Percentiles rank a stretch among this genome's conserved stretches.
phyloP scores from a whole-genome alignment of 2,888 invertebrate genomes.

The Drosophila peninsularis region DNA sequence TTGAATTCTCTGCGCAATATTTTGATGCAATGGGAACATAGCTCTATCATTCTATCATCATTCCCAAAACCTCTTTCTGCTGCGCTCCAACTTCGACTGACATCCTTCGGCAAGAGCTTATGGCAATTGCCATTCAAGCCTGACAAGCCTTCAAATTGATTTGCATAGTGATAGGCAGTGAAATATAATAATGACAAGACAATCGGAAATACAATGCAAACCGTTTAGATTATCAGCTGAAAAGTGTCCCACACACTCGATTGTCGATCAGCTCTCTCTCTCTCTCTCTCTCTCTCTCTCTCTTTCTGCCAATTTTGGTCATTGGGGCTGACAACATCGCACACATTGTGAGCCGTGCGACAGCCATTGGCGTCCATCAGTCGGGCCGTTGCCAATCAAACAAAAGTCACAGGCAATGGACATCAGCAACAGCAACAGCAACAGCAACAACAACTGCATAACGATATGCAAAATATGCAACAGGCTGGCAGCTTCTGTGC shows the following conservation, averaged over 20 bases:
- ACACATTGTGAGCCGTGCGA: constrained; percentile 43
- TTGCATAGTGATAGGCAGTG: constrained; percentile 45
- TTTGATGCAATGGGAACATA: no score
- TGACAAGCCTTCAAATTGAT: constrained; percentile 22
- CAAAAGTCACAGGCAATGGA: constrained; percentile 21
- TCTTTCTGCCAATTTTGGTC: constrained; percentile 53
- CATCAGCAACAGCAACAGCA: constrained; percentile 3
- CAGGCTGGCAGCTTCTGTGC: constrained; percentile 54
- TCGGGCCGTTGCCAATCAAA: constrained; percentile 47
- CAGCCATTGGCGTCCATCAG: constrained; percentile 51
- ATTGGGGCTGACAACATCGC: constrained; percentile 55
- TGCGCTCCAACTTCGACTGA: no score
- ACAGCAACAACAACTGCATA: constrained; percentile 60
- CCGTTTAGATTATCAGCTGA: constrained; percentile 47
- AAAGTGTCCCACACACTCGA: constrained; percentile 52
- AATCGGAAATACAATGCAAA: constrained; percentile 44
- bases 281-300: background rate
- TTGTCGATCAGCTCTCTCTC: constrained; percentile 4
- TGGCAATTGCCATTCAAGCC: constrained; percentile 3
- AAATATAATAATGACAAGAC: constrained; percentile 49
- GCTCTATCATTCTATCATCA: no score
- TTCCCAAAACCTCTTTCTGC: no score
- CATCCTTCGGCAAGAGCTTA: background rate
- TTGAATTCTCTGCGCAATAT: constrained; percentile 22
- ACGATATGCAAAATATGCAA: constrained; percentile 81